These are phyloP conservation scores for Campoplex nolae DNA, from an alignment of 2,888 invertebrate species.

Conservation along the genomic window DNA sequence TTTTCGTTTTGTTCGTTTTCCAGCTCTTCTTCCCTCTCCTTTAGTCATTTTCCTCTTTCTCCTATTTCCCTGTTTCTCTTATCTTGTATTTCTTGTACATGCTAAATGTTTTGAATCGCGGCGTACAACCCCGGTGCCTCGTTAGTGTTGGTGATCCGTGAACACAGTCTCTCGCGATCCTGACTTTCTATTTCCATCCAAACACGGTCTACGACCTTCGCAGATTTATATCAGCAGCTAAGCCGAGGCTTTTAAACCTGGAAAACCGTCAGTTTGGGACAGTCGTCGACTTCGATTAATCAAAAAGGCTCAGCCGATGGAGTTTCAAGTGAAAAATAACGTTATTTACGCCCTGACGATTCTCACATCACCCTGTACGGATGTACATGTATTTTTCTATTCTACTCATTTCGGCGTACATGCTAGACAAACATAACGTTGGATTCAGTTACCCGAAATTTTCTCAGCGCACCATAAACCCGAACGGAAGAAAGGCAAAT, in stretches of 20 bases:
- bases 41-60: no score
- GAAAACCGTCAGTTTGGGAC: not conserved
- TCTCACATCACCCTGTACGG: not conserved
- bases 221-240: conserved; percentile 71
- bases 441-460: conserved; percentile 61
- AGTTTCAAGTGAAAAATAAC: not conserved
- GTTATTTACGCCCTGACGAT: conserved; percentile 9
- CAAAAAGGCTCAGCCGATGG: not conserved
- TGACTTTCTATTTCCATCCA: conserved; percentile 40
- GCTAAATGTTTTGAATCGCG: not conserved
- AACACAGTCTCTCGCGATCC: conserved; percentile 22
- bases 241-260: conserved; percentile 67
- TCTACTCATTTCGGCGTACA: not conserved
- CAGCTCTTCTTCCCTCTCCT: not conserved
- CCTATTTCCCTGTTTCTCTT: not conserved
- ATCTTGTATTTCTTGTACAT: not conserved
- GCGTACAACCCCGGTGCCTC: not conserved
- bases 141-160: conserved; percentile 29
- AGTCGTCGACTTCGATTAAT: not conserved
- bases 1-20: not conserved
- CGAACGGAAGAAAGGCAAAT: conserved; percentile 1
- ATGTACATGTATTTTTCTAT: conserved; percentile 2
- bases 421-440: conserved; percentile 46
- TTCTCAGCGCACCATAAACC: conserved; percentile 28
- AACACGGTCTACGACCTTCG: conserved; percentile 53